phyloP scores from a whole-genome alignment of 2,797 vertebrate species.

The Microcaecilia unicolor region DNA sequence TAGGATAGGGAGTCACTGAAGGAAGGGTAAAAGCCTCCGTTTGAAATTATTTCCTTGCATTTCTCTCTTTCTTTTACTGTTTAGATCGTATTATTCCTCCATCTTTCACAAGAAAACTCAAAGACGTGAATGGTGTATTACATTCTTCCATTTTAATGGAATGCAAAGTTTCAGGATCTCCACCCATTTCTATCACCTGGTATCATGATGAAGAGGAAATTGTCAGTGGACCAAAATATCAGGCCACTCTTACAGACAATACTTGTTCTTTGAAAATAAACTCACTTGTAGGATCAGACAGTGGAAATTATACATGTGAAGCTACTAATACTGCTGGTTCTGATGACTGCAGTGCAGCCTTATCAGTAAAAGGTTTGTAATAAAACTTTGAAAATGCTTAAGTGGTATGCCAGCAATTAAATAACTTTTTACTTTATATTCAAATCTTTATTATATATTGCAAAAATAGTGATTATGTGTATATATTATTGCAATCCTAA shows the following conservation, averaged over 20 bases:
- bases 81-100: slow-evolving; percentile 90
- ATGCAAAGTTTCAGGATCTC: slow-evolving; percentile 85
- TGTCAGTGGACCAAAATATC: slow-evolving; percentile 67
- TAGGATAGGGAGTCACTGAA: no score
- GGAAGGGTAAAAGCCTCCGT: neutral
- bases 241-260: slow-evolving; percentile 73
- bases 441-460: neutral
- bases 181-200: slow-evolving; percentile 86
- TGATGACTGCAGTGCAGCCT: slow-evolving; percentile 80
- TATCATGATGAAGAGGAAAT: slow-evolving; percentile 87
- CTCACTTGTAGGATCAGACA: slow-evolving; percentile 66
- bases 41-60: slow-evolving; percentile 7
- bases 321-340: slow-evolving; percentile 83
- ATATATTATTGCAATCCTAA: no score
- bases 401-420: no score
- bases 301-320: slow-evolving; percentile 84
- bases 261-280: slow-evolving; percentile 71
- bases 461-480: slow-evolving; percentile 8
- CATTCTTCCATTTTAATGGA: slow-evolving; percentile 72
- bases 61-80: slow-evolving; percentile 28
- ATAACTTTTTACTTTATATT: no score
- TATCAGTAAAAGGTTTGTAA: slow-evolving; percentile 93
- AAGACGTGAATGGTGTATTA: slow-evolving; percentile 73
- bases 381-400: neutral
- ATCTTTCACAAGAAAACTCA: slow-evolving; percentile 84